Evolutionary conservation across 64 coral and sea anemone species (phyloP), one percentile per base, ranked within the genome.

Genomic region (Trachythela sp.): DNA sequence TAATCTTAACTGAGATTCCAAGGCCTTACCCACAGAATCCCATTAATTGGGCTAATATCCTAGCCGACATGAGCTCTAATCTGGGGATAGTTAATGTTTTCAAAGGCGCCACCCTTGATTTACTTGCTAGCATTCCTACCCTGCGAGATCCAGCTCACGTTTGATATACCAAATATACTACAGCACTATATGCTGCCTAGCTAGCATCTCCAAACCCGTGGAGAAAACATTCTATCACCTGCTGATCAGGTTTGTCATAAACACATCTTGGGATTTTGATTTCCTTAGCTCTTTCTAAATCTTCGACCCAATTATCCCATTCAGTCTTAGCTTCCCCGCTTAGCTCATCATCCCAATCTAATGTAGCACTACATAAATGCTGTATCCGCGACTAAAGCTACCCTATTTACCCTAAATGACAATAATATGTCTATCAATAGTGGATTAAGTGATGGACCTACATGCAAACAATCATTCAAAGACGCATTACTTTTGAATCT

Each of bases 371-470:
- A 48, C 37, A 91, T 22, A 86, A 24, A 34, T 86, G 18, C 41
- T 91, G 83, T 88, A 11, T 93, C 90, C 43, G 85, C 85, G 84
- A 87, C 85, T 7, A 92, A 75, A 8, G 54, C 41, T 0, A 41
- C 39, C 5, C 77, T 77, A 41, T 45, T 88, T 85, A 15, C 14
- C 92, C 92, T 18, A 93, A 75, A 33, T 87, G 92, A 48, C 89
- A 87, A 90, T 86, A 93, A 29, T 39, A 45, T 90, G 67, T 93
- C 92, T 39, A 48, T 85, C 48, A 49, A 49, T 9, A 49, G 48
- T 49, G 48, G 48, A 49, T 49, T 49, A 49, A 89, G 72, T 15
- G 72, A 77, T 8, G 88, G 88, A 43, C 88, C 88, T 3, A 42
- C 38, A 35, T 89, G 70, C 50, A 84, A 90, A 41, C 89, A 90